phyloP scores from a whole-genome alignment of 1,140 invertebrate species.

The Caenorhabditis elegans region WBcel235 BX284606.5:9774501-9775000 shows the following conservation, averaged over 20 bases:
- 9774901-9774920: neutral
- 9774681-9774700: neutral
- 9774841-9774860: too few relatives aligned
- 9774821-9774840: too few relatives aligned
- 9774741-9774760: too few relatives aligned
- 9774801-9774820: too few relatives aligned
- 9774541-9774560: too few relatives aligned
- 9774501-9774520: neutral
- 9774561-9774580: too few relatives aligned
- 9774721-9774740: too few relatives aligned
- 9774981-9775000: neutral
- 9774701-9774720: neutral
- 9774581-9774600: neutral
- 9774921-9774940: neutral
- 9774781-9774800: too few relatives aligned
- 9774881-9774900: constrained; percentile 4
- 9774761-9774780: too few relatives aligned
- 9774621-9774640: neutral
- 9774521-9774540: too few relatives aligned
- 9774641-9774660: neutral
- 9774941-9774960: neutral
- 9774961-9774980: neutral
- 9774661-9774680: neutral
- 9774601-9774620: too few relatives aligned
- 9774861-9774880: neutral